Conservation (phyloP, 2,113 vertebrate genomes). For the Scytalopus superciliaris region DNA sequence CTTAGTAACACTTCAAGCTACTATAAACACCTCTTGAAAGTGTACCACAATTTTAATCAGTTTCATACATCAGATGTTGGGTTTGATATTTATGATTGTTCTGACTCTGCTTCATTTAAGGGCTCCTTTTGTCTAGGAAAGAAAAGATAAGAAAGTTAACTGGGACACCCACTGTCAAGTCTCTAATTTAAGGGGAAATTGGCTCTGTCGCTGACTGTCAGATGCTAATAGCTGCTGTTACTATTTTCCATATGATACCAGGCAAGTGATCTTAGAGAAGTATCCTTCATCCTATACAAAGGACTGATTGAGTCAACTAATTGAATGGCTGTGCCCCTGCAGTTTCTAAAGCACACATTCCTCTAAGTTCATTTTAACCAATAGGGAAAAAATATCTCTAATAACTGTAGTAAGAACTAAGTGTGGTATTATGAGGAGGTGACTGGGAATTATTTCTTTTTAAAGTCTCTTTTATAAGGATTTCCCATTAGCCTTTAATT, state of each 20-base stretch:
- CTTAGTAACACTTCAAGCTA: neutral
- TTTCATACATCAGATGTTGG: conserved; percentile 32
- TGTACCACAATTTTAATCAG: neutral
- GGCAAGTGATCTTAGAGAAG: conserved; percentile 29
- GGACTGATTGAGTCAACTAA: neutral
- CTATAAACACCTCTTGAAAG: conserved; percentile 13
- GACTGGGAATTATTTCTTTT: conserved; percentile 11
- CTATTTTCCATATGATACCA: conserved; percentile 37
- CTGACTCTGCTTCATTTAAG: neutral
- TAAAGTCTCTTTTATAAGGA: conserved; percentile 9
- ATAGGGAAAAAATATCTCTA: neutral
- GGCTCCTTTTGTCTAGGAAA: conserved; percentile 19
- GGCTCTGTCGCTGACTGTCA: conserved; percentile 37
- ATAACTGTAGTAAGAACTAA: neutral
- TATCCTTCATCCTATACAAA: conserved; percentile 19
- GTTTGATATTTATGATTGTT: conserved; percentile 47
- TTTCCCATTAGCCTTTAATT: conserved; percentile 10
- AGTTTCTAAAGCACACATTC: neutral
- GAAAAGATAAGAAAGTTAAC: conserved; percentile 41
- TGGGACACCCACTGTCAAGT: conserved; percentile 21
- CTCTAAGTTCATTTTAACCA: conserved; percentile 4
- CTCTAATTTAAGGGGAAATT: conserved; percentile 25
- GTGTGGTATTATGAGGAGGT: neutral
- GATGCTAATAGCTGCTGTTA: conserved; percentile 41
- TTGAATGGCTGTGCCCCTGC: neutral